phyloP scores from a whole-genome alignment of 2,797 vertebrate genomes.

The Gymnocypris eckloni region DNA sequence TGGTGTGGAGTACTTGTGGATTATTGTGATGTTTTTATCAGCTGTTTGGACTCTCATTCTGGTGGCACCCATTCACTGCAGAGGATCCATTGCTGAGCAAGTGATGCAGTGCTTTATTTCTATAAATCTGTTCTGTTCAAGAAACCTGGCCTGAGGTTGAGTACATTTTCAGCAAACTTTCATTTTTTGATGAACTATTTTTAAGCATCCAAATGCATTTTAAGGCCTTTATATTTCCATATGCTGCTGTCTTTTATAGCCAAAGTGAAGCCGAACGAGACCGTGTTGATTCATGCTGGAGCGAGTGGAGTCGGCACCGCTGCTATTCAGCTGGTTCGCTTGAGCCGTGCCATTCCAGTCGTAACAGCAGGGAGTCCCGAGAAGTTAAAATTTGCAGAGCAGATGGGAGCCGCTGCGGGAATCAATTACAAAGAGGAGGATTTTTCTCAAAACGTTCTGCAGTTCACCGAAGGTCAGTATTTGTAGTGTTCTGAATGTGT shows the following conservation, averaged over 20 bases:
- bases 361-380: constrained; percentile 82
- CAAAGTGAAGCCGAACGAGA: constrained; percentile 80
- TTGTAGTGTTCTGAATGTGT: background rate
- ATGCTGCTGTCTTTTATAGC: constrained; percentile 67
- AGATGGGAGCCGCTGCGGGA: constrained; percentile 80
- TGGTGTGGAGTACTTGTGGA: background rate
- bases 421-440: constrained; percentile 85
- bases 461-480: constrained; percentile 81
- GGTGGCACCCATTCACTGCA: background rate
- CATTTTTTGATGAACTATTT: background rate
- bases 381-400: constrained; percentile 78
- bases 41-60: background rate
- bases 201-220: background rate
- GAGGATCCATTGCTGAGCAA: background rate
- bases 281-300: constrained; percentile 83
- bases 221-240: background rate
- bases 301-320: constrained; percentile 86
- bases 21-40: background rate
- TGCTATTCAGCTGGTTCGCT: constrained; percentile 81
- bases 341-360: constrained; percentile 80
- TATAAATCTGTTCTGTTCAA: background rate
- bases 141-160: background rate
- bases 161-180: background rate
- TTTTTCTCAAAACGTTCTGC: constrained; percentile 77
- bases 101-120: background rate